Base-by-base conservation (phyloP, 2,888 invertebrate species). In the Lithosia quadra region DNA sequence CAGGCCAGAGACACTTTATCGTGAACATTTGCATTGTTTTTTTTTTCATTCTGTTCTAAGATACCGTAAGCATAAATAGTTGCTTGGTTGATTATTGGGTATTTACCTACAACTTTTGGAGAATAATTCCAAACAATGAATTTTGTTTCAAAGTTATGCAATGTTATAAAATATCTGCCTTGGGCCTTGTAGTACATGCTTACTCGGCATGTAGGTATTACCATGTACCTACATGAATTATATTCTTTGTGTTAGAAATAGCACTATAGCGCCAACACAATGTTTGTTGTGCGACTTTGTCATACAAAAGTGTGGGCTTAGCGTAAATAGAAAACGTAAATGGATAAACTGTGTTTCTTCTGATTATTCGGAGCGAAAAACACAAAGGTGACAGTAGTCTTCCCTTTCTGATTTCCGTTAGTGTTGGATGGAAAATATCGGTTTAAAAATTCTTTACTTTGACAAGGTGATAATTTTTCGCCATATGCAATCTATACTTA, bases 241-340 rank as follows among this genome's bases (percentile, higher is more conserved):
- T 43, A 43, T 43, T 43, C 43, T 43, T 43, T 43, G 43, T 43
- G 43, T 43, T 18, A 43, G 18, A 43, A 43, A 18, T 43, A 43
- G 18, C 43, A 43, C 43, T 18, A 43, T 43, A 43, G 18, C 18
- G 43, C 7, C 18, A 43, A 43, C 43, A 43, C 5, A 43, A 18
- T 43, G 43, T 60, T 36, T 60, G 36, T 60, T 18, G 36, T 59
- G 5, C n/a, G 13, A 59, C 33, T 59, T 74, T 67, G 71, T 69
- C 13, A 49, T 11, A 36, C 59, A 57, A 55, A 65, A 21, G 64
- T 69, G 61, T 66, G 43, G 33, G 43, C 56, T 56, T 71, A 24
- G 28, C 15, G 49, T 59, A 70, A 79, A 69, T 28, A 28, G 57
- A 36, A 69, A 62, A 58, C 28, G 63, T 73, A 69, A 77, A 68